Conservation (phyloP, 2,797 vertebrate genomes). For the Orestias chungarensis region DNA sequence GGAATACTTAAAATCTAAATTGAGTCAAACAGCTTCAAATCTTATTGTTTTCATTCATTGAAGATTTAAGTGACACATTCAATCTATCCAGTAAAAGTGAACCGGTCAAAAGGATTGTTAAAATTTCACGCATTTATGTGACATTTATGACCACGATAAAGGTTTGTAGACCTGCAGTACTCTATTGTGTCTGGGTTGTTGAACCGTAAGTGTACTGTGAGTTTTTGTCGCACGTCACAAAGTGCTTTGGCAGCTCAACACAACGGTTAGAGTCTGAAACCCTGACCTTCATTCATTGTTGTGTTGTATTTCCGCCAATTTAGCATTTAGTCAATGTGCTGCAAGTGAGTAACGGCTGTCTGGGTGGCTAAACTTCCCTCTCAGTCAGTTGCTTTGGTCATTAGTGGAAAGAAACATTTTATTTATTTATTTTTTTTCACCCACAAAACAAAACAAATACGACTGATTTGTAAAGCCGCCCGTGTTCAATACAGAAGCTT, state of each 20-base stretch:
- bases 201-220: not conserved
- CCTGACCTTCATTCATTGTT: not conserved
- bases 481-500: not conserved
- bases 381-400: constrained; percentile 2
- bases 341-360: not conserved
- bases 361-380: not conserved
- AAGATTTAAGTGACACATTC: not conserved
- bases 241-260: not conserved
- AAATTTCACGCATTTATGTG: not conserved
- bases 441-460: not conserved
- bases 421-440: not conserved
- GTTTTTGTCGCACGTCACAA: not conserved
- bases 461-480: constrained; percentile 3
- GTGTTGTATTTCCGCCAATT: not conserved
- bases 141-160: not conserved
- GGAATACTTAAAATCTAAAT: not conserved
- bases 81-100: not conserved
- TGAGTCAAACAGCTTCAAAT: no score
- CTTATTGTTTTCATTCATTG: not conserved
- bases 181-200: no score
- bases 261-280: not conserved
- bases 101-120: not conserved
- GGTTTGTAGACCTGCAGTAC: no score
- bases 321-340: not conserved
- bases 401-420: not conserved